Evolutionary conservation across 53 echinoderm and acorn worm genomes (phyloP).

Genomic region (Hippasteria phrygiana): DNA sequence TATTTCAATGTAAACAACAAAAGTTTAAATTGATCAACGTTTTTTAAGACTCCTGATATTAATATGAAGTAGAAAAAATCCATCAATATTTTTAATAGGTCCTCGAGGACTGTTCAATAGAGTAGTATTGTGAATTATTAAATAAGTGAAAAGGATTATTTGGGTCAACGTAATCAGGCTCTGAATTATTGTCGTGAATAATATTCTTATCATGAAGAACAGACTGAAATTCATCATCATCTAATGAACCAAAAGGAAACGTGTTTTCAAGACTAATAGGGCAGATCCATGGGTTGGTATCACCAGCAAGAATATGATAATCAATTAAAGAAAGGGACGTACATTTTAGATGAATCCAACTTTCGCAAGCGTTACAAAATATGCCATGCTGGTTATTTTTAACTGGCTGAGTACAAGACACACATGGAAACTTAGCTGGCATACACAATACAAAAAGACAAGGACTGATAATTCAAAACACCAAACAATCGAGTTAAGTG

Average conservation of each 20-base stretch:
- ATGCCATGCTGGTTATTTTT: not conserved
- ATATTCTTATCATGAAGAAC: too few species aligned
- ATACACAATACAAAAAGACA: too few species aligned
- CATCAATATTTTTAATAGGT: not conserved
- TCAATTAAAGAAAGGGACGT: not conserved
- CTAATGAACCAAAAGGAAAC: too few species aligned
- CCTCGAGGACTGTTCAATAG: not conserved
- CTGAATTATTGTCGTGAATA: too few species aligned
- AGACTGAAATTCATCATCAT: too few species aligned
- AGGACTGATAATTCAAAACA: too few species aligned
- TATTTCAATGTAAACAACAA: not conserved
- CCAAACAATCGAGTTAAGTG: too few species aligned
- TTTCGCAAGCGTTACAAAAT: not conserved
- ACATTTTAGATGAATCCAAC: slow-evolving; percentile 13
- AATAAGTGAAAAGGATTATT: not conserved
- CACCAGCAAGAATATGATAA: not conserved
- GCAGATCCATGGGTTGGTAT: too few species aligned
- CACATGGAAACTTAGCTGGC: not conserved
- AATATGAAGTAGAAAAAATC: too few species aligned
- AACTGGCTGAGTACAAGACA: not conserved
- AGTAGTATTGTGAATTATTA: not conserved
- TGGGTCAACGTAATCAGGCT: too few species aligned
- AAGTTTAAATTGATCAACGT: not conserved
- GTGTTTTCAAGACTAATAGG: too few species aligned
- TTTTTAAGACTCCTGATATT: too few species aligned